Base-by-base conservation (phyloP, 2,888 invertebrate species). In the Cephus rjabovi region DNA sequence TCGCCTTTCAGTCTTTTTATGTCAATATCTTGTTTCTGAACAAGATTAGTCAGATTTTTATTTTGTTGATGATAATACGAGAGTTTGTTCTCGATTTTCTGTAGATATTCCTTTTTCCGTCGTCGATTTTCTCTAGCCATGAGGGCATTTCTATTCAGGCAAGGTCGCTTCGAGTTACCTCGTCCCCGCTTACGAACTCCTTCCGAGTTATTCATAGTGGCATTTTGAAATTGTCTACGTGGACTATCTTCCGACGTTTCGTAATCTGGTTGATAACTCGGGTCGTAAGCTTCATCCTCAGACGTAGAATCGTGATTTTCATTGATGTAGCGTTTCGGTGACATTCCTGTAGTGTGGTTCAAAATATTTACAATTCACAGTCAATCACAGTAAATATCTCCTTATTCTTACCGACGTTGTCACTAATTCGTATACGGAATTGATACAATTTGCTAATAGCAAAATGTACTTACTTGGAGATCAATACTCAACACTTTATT, bases 91-190 rank as follows among this genome's bases (percentile, higher is more conserved):
- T 95, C 95, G 30, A 95, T 90, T 30, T 91, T 92, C 79, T 93
- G 92, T 33, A 95, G 83, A 84, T 95, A 93, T 56, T 93, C 92
- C 86, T 95, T 95, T 85, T 95, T 95, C 73, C 92, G 93, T 3
- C 93, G 92, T 1, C 95, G 92, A 86, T 95, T 95, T 85, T 94
- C 94, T 4, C 95, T 91, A 1, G 95, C 95, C 90, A 94, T 92
- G 56, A 94, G 85, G 0, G 95, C 95, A 88, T 95, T 95, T 82
- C 93, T 92, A 12, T 93, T 92, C 30, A 92, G 90, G 81, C 93
- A 93, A 6, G 92, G 92, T 56, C 90, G 89, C 71, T 91, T 90
- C 0, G 90, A 88, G 0, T 88, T 86, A 0, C 87, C 88, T 1
- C 89, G 84, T 33, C 71, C 86, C 37, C 87, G 82, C 73, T 79